phyloP scores from a whole-genome alignment of 2,113 vertebrate species.

The Sakesphorus luctuosus region DNA sequence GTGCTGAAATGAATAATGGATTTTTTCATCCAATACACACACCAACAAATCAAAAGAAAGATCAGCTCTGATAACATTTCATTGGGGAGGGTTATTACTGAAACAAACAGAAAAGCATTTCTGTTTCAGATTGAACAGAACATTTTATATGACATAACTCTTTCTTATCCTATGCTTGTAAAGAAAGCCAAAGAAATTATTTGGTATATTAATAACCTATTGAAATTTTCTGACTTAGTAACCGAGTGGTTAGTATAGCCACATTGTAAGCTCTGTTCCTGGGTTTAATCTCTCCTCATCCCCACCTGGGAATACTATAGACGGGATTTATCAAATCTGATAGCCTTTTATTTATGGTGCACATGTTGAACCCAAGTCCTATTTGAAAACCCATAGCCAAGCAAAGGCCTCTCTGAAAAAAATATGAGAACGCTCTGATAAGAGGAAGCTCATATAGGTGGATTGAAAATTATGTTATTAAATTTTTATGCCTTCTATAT shows the following conservation, averaged over 20 bases:
- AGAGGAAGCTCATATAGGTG: neutral
- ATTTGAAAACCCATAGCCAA: neutral
- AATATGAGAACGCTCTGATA: neutral
- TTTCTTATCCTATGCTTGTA: neutral
- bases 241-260: neutral
- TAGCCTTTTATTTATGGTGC: neutral
- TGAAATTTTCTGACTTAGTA: neutral
- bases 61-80: neutral
- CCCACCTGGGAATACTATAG: neutral
- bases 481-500: neutral
- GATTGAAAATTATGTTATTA: neutral
- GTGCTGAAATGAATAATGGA: neutral
- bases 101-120: neutral
- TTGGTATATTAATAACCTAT: neutral
- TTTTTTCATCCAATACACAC: neutral
- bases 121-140: neutral
- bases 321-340: neutral
- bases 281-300: neutral
- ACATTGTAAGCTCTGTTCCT: neutral
- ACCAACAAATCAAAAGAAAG: neutral
- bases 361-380: neutral
- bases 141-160: neutral
- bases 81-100: neutral
- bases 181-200: neutral
- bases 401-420: neutral